Evolutionary conservation across 2,113 vertebrate species (phyloP), one percentile per base, ranked within the genome.

Genomic region (Gymnogyps californianus): DNA sequence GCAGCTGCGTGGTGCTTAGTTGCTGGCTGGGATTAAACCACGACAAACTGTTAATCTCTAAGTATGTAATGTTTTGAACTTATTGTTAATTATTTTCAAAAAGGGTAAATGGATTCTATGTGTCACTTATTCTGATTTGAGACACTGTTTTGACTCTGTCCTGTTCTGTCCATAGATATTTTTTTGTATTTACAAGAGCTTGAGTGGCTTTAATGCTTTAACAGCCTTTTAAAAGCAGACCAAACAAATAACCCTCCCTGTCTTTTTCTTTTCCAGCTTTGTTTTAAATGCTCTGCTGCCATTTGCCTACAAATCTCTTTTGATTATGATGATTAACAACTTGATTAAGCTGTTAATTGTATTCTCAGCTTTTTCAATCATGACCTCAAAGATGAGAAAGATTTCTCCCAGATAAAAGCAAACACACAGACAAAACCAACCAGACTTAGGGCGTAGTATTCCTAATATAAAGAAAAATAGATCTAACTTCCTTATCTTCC

Each of bases 391-490:
- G 69, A 70, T 78, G 8, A 89, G n/a, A 91, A 86, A 49, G 1
- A 25, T 26, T 61, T 83, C 15, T 78, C 8, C 11, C 5, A 81
- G 32, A 19, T 51, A 57, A 77, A 76, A 91, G 40, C 9, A 82
- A 67, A 62, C 24, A 44, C 2, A 14, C 1, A 61, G 13, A 54
- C n/a, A 55, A 66, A 62, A 51, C 0, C 6, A 74, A 47, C 2
- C 6, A 74, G 11, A 66, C 8, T 36, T 65, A 26, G 5, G 17
- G 1, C 1, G 32, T 20, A 13, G 2, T 2, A n/a, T 78, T 87
- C 61, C 16, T 40, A 40, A 66, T 18, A 46, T 7, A 83, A 65
- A 64, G 20, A 42, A 65, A 82, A 93, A 59, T 12, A 69, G 9
- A 62, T 40, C 12, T 49, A 76, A 34, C 15, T 40, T 81, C 16